phyloP scores from a whole-genome alignment of 2,113 vertebrate species.

The Plectropomus leopardus region DNA sequence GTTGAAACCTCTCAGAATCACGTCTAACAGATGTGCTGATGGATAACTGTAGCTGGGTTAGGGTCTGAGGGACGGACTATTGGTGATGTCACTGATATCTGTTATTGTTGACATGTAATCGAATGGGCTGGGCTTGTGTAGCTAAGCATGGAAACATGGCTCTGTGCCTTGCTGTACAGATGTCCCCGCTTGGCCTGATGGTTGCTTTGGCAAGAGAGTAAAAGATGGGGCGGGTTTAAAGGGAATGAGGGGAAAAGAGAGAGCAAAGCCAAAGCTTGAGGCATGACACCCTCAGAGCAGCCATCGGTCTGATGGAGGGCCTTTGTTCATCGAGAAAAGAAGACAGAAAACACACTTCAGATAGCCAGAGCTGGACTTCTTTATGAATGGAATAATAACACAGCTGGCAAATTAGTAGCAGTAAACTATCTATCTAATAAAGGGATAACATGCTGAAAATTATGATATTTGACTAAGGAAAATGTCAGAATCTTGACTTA shows the following conservation, averaged over 20 bases:
- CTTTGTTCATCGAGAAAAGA: background rate
- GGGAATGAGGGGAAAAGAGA: constrained; percentile 30
- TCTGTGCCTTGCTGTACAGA: constrained; percentile 32
- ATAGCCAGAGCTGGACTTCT: background rate
- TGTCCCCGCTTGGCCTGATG: constrained; percentile 48
- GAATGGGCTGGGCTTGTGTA: background rate
- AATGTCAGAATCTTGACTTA: background rate
- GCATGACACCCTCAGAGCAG: constrained; percentile 8
- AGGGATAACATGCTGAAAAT: too few relatives aligned
- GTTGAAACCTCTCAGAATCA: background rate
- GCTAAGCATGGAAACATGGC: constrained; percentile 34
- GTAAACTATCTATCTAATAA: too few relatives aligned
- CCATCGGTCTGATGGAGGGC: background rate
- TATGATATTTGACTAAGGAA: background rate
- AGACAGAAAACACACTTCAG: background rate
- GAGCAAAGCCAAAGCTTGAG: constrained; percentile 16
- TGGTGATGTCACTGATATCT: constrained; percentile 21
- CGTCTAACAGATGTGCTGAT: constrained; percentile 3
- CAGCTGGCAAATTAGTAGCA: background rate
- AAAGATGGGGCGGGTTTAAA: constrained; percentile 25
- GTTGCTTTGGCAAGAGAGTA: constrained; percentile 34
- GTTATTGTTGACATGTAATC: constrained; percentile 17
- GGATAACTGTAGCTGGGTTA: background rate
- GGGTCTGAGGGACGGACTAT: background rate
- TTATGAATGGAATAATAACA: background rate